Evolutionary conservation across 1,140 invertebrate species (phyloP), one percentile per base, ranked within the genome.

Genomic region (Drosophila truncata): DNA sequence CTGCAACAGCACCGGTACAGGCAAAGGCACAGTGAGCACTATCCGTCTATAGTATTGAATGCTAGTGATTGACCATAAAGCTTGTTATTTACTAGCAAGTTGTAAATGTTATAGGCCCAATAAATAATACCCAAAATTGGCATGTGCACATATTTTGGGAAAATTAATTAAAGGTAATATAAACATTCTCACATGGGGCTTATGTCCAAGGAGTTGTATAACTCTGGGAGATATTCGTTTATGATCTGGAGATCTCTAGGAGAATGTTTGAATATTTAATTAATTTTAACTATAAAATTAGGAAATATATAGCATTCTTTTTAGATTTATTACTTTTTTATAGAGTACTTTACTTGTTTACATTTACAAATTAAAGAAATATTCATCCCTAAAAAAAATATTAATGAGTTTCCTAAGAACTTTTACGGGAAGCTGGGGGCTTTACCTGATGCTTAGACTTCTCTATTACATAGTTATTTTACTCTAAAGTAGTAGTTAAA

Each of bases 1-100:
- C 57, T 61, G 46, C 41, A 54, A 54, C 50, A 35, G 31, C 50
- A 35, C 29, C 18, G 18, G 29, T 29, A 73, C 71, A 62, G 70
- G 42, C 42, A 47, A 13, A 9, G 31, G 37, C 67, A 74, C 71
- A 74, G 71, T 74, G 47, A 31, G 11, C 29, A 27, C 76, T 47
- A 27, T 16, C 20, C 20, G 20, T 3, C 10, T 35, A 0, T 13
- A 41, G 29, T 16, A 9, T 8, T 49, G 25, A 9, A 14, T 42
- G n/a, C 14, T 18, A n/a, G 20, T 55, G 31, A 20, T 55, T 35
- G 8, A n/a, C 33, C 14, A 57, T 57, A 57, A 57, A 55, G 33
- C 14, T 23, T 11, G 14, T 57, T 25, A 41, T 57, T 57, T 57
- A 57, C 33, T 39, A 25, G 14, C 23, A 13, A 13, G 20, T 18